A percentile compares a stretch with the other conserved stretches of the same genome.
Evolutionary conservation across 2,797 vertebrate genomes (phyloP).

Genomic region (Leptodactylus fallax): DNA sequence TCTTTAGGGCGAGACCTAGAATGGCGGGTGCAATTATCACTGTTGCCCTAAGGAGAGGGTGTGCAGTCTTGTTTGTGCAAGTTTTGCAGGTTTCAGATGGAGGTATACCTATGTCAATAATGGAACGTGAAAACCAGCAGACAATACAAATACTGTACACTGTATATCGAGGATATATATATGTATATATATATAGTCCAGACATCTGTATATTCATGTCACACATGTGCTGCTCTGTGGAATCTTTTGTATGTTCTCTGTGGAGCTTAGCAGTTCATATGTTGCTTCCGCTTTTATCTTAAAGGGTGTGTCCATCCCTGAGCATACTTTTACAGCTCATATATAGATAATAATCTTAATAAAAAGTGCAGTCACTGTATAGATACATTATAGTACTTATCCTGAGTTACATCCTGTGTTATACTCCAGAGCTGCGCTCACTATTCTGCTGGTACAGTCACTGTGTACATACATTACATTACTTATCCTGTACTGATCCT

Average conservation of each 20-base stretch:
- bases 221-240: neutral
- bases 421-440: too few relatives aligned
- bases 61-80: conserved; percentile 23
- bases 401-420: too few relatives aligned
- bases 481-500: too few relatives aligned
- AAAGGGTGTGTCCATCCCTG: neutral
- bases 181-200: neutral
- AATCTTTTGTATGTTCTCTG: neutral
- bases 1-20: conserved; percentile 43
- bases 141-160: neutral
- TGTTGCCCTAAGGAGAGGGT: conserved; percentile 42
- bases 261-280: too few relatives aligned
- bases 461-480: too few relatives aligned
- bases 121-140: neutral
- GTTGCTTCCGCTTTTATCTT: neutral
- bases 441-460: too few relatives aligned
- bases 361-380: neutral
- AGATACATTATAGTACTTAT: neutral
- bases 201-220: neutral
- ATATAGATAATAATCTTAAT: neutral
- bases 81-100: conserved; percentile 21
- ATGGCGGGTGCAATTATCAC: conserved; percentile 45
- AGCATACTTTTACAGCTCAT: neutral
- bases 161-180: too few relatives aligned
- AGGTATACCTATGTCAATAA: conserved; percentile 44